Percentiles rank a stretch among this genome's conserved stretches.
phyloP scores from a whole-genome alignment of 2,888 invertebrate genomes.

The Danaus chrysippus region DNA sequence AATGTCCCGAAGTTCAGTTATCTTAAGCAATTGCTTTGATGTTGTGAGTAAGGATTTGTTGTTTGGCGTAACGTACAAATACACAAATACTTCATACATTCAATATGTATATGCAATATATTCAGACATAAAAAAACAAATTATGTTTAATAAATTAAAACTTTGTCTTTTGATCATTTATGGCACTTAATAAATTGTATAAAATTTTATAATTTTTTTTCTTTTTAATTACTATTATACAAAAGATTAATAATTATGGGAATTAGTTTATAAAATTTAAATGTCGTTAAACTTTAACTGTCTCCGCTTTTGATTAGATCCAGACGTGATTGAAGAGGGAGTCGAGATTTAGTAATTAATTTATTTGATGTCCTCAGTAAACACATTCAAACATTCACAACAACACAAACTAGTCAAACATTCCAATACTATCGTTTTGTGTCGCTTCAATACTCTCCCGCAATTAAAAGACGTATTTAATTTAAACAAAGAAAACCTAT shows the following conservation, averaged over 20 bases:
- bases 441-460: neutral
- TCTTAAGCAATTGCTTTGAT: slow-evolving; percentile 32
- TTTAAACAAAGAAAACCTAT: too few species aligned
- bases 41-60: slow-evolving; percentile 25
- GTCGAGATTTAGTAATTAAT: slow-evolving; percentile 32
- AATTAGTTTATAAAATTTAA: neutral
- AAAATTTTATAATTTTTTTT: neutral
- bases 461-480: neutral
- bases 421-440: slow-evolving; percentile 15
- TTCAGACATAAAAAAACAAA: neutral
- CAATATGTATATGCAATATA: neutral
- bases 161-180: neutral
- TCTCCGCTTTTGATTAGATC: slow-evolving; percentile 18
- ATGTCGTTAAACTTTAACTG: too few species aligned
- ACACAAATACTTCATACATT: neutral
- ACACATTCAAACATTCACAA: too few species aligned
- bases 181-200: neutral
- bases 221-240: too few species aligned
- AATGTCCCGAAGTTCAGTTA: slow-evolving; percentile 29
- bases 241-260: too few species aligned
- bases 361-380: slow-evolving; percentile 33
- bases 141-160: neutral
- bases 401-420: slow-evolving; percentile 30
- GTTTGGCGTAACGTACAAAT: slow-evolving; percentile 14
- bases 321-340: slow-evolving; percentile 27